These are phyloP conservation scores for Schrankia costaestrigalis DNA, from an alignment of 2,888 invertebrate species.

Conservation along the genomic window DNA sequence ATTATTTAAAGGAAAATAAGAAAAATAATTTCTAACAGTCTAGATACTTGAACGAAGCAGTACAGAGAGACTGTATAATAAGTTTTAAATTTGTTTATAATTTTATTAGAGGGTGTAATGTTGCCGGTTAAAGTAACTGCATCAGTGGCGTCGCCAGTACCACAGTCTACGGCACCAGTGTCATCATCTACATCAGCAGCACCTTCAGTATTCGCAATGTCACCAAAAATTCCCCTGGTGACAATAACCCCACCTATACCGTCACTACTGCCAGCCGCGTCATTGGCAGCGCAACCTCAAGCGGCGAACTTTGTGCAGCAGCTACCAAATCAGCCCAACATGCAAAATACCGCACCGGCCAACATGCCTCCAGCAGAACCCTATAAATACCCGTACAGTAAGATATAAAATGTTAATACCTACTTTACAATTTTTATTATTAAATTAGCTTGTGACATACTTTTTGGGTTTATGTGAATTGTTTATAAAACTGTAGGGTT, in stretches of 20 bases:
- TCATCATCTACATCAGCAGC: background rate
- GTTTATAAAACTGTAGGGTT: too few relatives aligned
- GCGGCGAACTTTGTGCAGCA: background rate
- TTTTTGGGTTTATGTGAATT: background rate
- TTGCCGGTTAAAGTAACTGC: background rate
- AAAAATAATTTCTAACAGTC: too few relatives aligned
- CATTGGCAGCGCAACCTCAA: background rate
- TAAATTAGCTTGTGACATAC: background rate
- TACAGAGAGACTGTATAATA: too few relatives aligned
- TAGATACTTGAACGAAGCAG: too few relatives aligned
- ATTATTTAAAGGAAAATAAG: too few relatives aligned
- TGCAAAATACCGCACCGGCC: background rate
- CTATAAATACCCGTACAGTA: constrained; percentile 25
- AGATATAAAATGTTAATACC: constrained; percentile 11
- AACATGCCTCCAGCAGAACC: constrained; percentile 9
- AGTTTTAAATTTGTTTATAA: too few relatives aligned
- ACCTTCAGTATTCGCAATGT: background rate
- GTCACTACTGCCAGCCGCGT: background rate
- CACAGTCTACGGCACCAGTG: background rate
- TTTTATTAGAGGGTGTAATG: too few relatives aligned
- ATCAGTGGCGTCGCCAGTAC: background rate
- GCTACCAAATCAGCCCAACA: background rate
- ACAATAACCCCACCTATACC: too few relatives aligned
- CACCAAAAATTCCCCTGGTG: background rate
- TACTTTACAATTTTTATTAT: background rate